These are phyloP conservation scores for Philonicus albiceps DNA, from an alignment of 2,888 invertebrate genomes.

Conservation along the genomic window DNA sequence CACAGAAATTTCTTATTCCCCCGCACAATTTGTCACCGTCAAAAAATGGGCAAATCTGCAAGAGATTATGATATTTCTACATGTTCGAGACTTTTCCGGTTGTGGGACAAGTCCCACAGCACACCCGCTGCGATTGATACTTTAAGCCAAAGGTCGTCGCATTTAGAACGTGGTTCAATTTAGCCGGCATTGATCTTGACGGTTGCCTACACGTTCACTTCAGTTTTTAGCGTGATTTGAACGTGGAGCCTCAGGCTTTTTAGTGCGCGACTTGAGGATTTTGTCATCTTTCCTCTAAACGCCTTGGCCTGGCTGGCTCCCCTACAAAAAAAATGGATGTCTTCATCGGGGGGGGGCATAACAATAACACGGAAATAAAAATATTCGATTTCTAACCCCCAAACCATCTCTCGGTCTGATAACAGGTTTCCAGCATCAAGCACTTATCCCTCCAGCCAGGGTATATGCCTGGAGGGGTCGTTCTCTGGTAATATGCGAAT, in stretches of 20 bases:
- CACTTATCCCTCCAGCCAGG: conserved; percentile 3
- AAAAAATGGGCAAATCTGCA: background rate
- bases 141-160: background rate
- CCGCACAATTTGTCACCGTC: background rate
- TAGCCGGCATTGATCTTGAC: conserved; percentile 21
- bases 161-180: background rate
- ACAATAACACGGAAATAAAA: conserved; percentile 41
- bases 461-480: background rate
- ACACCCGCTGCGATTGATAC: background rate
- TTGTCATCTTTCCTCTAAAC: background rate
- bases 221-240: background rate
- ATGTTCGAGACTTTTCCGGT: background rate
- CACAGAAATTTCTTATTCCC: background rate
- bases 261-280: background rate
- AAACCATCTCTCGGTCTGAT: background rate
- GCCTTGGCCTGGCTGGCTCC: background rate
- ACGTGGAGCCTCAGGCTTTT: background rate
- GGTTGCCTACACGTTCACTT: background rate
- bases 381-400: conserved; percentile 29
- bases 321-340: conserved; percentile 7
- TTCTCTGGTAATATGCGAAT: background rate
- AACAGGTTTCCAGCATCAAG: conserved; percentile 7
- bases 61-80: background rate
- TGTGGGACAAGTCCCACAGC: background rate
- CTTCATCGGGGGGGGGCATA: background rate